Evolutionary conservation across 2,888 invertebrate species (phyloP).

Genomic region (Margaritifera margaritifera): DNA sequence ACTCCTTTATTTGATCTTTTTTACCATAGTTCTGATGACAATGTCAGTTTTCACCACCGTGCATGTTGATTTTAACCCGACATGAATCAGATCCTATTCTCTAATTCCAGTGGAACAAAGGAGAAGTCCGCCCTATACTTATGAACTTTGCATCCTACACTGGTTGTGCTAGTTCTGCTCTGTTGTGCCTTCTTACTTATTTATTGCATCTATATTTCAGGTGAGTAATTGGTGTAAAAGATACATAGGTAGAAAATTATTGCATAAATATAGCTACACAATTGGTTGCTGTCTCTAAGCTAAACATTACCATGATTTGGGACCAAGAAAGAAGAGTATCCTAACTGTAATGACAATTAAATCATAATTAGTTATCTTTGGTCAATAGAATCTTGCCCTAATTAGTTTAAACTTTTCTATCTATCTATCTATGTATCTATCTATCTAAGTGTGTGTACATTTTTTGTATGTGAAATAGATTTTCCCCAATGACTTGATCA

Average conservation of each 20-base stretch:
- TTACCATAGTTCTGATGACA: not conserved
- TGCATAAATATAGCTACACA: too few species aligned
- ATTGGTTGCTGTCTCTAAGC: too few species aligned
- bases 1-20: not conserved
- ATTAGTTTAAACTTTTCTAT: too few species aligned
- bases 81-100: not conserved
- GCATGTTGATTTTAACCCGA: not conserved
- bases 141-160: slow-evolving; percentile 72
- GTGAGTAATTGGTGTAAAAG: slow-evolving; percentile 43
- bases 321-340: too few species aligned
- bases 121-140: slow-evolving; percentile 63
- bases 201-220: slow-evolving; percentile 67
- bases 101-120: slow-evolving; percentile 69
- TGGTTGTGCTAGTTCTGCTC: slow-evolving; percentile 70
- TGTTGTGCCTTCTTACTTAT: slow-evolving; percentile 65
- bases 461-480: too few species aligned
- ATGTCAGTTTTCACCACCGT: not conserved
- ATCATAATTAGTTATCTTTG: too few species aligned
- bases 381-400: too few species aligned
- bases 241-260: not conserved
- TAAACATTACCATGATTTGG: too few species aligned
- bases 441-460: too few species aligned
- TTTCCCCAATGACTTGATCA: too few species aligned
- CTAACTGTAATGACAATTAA: too few species aligned
- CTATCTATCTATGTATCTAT: too few species aligned